phyloP scores from a whole-genome alignment of 2,888 invertebrate genomes.

The Temnothorax unifasciatus region DNA sequence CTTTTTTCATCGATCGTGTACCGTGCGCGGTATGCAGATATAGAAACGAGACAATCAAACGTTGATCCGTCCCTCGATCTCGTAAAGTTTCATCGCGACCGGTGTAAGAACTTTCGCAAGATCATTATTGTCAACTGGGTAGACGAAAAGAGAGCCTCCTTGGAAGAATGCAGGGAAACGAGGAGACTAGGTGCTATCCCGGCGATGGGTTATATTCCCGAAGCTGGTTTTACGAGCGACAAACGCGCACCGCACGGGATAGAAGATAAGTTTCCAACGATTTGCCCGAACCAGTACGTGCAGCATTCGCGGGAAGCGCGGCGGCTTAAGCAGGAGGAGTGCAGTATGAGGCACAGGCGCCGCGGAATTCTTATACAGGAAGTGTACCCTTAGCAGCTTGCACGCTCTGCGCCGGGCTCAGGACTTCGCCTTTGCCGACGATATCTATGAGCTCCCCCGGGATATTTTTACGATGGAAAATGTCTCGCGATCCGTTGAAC shows the following conservation, averaged over 20 bases:
- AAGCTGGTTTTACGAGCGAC: constrained; percentile 78
- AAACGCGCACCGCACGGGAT: constrained; percentile 66
- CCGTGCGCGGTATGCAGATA: constrained; percentile 1
- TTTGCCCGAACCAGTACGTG: constrained; percentile 53
- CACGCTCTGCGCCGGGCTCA: neutral
- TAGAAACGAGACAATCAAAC: constrained; percentile 20
- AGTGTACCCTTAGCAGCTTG: constrained; percentile 20
- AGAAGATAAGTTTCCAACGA: constrained; percentile 74
- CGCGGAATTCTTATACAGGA: constrained; percentile 15
- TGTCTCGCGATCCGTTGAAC: constrained; percentile 63
- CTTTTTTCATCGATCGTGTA: neutral
- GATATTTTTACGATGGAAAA: constrained; percentile 56
- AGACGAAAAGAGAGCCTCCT: constrained; percentile 61
- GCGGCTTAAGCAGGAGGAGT: constrained; percentile 30
- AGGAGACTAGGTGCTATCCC: constrained; percentile 74
- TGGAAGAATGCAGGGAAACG: constrained; percentile 61
- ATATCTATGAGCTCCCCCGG: constrained; percentile 43
- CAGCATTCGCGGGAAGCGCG: constrained; percentile 38
- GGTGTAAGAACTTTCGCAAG: constrained; percentile 45
- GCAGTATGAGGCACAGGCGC: constrained; percentile 23
- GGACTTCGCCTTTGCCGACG: constrained; percentile 50
- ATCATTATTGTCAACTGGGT: constrained; percentile 67
- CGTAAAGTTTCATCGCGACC: constrained; percentile 57
- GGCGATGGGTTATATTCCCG: constrained; percentile 76
- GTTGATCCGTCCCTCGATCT: constrained; percentile 56